Conservation (phyloP, 1,140 invertebrate genomes). For the Euura saliciscinereae region DNA sequence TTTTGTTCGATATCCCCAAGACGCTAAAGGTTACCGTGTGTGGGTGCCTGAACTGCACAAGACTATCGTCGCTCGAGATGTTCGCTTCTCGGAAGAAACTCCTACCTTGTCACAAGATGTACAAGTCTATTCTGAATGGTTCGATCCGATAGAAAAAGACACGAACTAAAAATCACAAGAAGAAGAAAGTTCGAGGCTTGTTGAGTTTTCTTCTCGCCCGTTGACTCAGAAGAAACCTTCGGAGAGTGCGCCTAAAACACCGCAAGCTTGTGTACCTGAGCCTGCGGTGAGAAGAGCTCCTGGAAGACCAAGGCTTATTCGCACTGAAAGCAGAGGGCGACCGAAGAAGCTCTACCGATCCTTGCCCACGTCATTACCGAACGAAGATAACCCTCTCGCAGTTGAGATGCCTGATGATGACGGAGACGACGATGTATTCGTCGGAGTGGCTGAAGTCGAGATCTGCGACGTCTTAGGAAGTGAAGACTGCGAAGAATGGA, state of each 20-base stretch:
- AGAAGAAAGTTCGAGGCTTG: background rate
- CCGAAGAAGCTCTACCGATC: constrained; percentile 20
- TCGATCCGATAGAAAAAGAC: background rate
- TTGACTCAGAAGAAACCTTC: background rate
- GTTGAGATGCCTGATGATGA: background rate
- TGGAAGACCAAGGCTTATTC: constrained; percentile 21
- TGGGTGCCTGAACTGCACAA: constrained; percentile 20
- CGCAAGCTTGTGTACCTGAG: background rate
- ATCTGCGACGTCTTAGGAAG: constrained; percentile 35
- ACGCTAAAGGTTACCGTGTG: constrained; percentile 25
- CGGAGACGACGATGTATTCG: constrained; percentile 10
- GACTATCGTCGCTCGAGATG: constrained; percentile 21
- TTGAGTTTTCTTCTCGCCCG: background rate
- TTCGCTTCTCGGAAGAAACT: constrained; percentile 37
- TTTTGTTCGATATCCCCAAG: no score
- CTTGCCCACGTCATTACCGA: background rate
- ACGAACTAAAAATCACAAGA: background rate
- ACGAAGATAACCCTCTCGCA: background rate
- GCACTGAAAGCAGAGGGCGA: constrained; percentile 24
- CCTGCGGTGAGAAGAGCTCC: background rate
- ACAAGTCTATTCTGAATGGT: background rate
- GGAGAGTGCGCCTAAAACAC: background rate
- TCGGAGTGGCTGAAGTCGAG: constrained; percentile 26
- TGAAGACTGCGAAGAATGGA: constrained; percentile 40
- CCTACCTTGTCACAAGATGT: constrained; percentile 11